Evolutionary conservation across 64 coral and sea anemone species (phyloP).

Genomic region (Hydrozoanthus tunicans): DNA sequence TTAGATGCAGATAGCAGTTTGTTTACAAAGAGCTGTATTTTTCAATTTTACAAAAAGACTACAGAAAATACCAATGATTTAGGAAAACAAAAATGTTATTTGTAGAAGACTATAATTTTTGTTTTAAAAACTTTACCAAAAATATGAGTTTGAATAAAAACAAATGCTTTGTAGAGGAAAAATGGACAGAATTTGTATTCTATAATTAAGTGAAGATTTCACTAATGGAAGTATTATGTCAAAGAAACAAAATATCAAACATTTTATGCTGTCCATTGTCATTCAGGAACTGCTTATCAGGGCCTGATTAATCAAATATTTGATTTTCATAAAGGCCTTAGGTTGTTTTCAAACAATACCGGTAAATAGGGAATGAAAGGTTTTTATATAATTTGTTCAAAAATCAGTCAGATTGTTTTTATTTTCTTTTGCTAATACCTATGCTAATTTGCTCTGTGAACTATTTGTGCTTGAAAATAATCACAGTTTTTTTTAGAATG

Average conservation of each 20-base stretch:
- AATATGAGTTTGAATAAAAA: not conserved
- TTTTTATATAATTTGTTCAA: too few species aligned
- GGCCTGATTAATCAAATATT: not conserved
- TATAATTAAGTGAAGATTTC: not conserved
- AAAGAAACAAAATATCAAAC: not conserved
- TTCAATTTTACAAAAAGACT: too few species aligned
- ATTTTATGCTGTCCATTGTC: not conserved
- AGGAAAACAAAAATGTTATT: too few species aligned
- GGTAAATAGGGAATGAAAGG: not conserved
- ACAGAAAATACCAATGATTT: too few species aligned
- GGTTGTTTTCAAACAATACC: not conserved
- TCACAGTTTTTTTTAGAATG: too few species aligned
- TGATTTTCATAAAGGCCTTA: not conserved
- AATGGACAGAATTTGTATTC: slow-evolving; percentile 1
- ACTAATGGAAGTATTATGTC: slow-evolving; percentile 9
- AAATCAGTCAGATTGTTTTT: not conserved
- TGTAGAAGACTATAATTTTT: not conserved
- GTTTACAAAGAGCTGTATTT: too few species aligned
- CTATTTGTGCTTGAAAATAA: too few species aligned
- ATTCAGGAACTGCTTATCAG: slow-evolving; percentile 21
- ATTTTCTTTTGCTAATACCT: not conserved
- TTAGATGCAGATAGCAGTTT: too few species aligned
- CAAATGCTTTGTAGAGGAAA: not conserved
- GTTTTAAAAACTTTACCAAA: not conserved
- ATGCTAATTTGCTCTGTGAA: too few species aligned